Evolutionary conservation across 1,140 invertebrate genomes (phyloP), one percentile per base, ranked within the genome.

Genomic region (Drosophila kepulauana): DNA sequence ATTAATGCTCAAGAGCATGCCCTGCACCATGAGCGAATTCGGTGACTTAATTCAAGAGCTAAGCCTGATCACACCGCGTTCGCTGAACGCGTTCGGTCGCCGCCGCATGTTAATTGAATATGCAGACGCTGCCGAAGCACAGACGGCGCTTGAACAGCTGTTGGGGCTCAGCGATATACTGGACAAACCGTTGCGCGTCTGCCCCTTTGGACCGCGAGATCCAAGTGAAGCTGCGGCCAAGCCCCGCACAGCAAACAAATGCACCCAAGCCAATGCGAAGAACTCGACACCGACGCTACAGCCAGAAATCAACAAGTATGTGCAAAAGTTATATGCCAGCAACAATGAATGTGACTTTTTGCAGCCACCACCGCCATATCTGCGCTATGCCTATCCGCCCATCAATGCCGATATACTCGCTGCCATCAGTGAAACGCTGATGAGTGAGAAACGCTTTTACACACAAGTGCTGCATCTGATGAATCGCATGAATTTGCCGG

Each of bases 401-500:
- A 95, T 97, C 13, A 96, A 95, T 52, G 93, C 94, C 58, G 93
- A 94, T 48, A 96, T 96, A 62, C 93, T 98, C 28, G 94, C 95
- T 41, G 97, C 97, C 89, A 98, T 99, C 75, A 94, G 95, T 5
- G 94, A 96, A 92, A 94, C 95, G 52, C 92, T 98, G 49, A 94
- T 96, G 61, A 94, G 94, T 45, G 95, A 97, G 81, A 96, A 96
- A 49, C 95, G 95, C 79, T 97, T 99, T 92, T 99, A 99, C 91
- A 95, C 94, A 20, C 98, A 97, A 94, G 96, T 97, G 5, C 91
- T 99, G 54, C 98, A 99, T 94, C 94, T 99, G 33, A 99, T 99
- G 98, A 99, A 99, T 91, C 98, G 96, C 93, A 98, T 99, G 97
- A 97, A 96, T 93, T 91, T 99, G 49, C 96, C 97, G 38, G 95